Conservation (phyloP, 53 echinoderm and acorn worm species). For the Astropecten irregularis region DNA sequence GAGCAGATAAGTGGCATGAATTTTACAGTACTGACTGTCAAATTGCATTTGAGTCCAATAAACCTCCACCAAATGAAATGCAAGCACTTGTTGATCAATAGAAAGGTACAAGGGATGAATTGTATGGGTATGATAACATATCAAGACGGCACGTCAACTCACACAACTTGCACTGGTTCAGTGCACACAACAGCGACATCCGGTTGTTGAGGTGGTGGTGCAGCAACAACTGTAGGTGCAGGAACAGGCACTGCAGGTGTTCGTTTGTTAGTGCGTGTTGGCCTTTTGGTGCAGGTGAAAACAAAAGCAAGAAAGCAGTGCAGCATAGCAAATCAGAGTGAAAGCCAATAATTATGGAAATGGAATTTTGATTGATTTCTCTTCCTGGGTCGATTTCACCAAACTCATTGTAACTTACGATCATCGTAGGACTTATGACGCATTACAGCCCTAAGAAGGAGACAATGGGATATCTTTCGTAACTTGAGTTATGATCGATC, state of each 20-base stretch:
- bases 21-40: too few species aligned
- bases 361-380: neutral
- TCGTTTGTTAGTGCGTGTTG: constrained; percentile 32
- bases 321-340: neutral
- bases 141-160: constrained; percentile 34
- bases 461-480: too few species aligned
- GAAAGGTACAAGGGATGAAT: too few species aligned
- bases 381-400: neutral
- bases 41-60: too few species aligned
- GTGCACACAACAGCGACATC: neutral
- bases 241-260: constrained; percentile 25
- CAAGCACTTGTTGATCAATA: too few species aligned
- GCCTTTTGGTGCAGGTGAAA: neutral
- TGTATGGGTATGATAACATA: too few species aligned
- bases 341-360: neutral
- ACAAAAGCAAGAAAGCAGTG: constrained; percentile 5
- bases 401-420: too few species aligned
- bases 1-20: too few species aligned
- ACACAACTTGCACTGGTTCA: constrained; percentile 9
- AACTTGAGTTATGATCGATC: too few species aligned
- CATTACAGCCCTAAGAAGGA: too few species aligned
- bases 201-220: constrained; percentile 2
- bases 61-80: too few species aligned
- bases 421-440: too few species aligned
- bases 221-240: neutral